Conservation (phyloP, 2,113 vertebrate genomes). For the Leuciscus idus region DNA sequence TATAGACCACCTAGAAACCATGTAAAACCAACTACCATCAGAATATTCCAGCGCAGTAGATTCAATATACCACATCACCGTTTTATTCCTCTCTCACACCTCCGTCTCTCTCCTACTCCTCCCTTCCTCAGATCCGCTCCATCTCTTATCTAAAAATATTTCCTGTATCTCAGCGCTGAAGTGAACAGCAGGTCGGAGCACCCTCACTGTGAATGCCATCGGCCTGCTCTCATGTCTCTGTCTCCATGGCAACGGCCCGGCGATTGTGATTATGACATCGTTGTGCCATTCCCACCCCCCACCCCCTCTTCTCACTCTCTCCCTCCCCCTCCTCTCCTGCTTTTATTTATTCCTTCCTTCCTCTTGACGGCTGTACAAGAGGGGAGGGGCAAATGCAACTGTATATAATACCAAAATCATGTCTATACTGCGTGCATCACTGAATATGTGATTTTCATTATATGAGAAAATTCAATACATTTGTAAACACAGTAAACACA, state of each 20-base stretch:
- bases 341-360: not conserved
- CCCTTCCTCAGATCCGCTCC: not conserved
- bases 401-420: not conserved
- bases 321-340: not conserved
- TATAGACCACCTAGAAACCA: not conserved
- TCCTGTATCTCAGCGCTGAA: constrained; percentile 28
- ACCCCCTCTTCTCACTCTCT: not conserved
- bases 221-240: constrained; percentile 52
- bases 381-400: not conserved
- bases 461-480: not conserved
- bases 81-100: not conserved
- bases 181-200: constrained; percentile 52
- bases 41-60: not conserved
- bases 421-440: not conserved
- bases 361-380: not conserved
- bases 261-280: constrained; percentile 54
- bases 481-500: not conserved
- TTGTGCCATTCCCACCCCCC: not conserved
- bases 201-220: constrained; percentile 53
- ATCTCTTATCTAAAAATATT: constrained; percentile 8
- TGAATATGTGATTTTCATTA: not conserved
- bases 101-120: not conserved
- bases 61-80: not conserved
- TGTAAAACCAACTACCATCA: not conserved
- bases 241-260: constrained; percentile 59